Evolutionary conservation across 1,140 invertebrate species (phyloP), one percentile per base, ranked within the genome.

Genomic region (Scaptomyza montana): DNA sequence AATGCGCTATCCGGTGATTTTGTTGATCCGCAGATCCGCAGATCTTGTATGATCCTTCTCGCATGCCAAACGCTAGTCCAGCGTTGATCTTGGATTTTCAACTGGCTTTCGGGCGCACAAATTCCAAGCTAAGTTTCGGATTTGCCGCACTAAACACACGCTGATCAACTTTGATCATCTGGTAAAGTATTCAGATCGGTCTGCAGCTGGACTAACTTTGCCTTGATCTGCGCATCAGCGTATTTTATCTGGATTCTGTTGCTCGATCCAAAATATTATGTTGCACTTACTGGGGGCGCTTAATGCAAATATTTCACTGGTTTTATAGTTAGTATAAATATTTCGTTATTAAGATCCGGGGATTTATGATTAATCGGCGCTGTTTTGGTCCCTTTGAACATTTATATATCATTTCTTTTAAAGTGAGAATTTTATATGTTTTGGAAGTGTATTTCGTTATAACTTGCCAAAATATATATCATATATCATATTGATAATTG

Each of bases 91-190:
- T 80, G 78, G 77, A 82, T 79, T 79, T 87, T 53, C 65, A 68
- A 12, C 46, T 84, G 59, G 73, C 65, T 80, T 81, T 74, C 60
- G 63, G 63, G 64, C 80, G 67, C 74, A 85, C 80, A 85, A 85
- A 80, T 80, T 80, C 79, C 84, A 51, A 77, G 79, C 73, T 89
- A 89, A 75, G 75, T 89, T 72, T 67, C 66, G 84, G 84, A 87
- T 87, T 87, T 87, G 68, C 76, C 64, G 65, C 60, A 12, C 78
- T 87, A 77, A 86, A 87, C 78, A 87, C 60, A 54, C 75, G 78
- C 65, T 77, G 78, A 87, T 89, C 79, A 78, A 78, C 54, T 9
- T 36, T 55, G 65, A 46, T 63, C 16, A 69, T 36, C 49, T 60
- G 16, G 25, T 6, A 3, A 49, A 49, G 45, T 28, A 39, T 49